Evolutionary conservation across 2,113 vertebrate genomes (phyloP).

Genomic region (Siniperca knerii): DNA sequence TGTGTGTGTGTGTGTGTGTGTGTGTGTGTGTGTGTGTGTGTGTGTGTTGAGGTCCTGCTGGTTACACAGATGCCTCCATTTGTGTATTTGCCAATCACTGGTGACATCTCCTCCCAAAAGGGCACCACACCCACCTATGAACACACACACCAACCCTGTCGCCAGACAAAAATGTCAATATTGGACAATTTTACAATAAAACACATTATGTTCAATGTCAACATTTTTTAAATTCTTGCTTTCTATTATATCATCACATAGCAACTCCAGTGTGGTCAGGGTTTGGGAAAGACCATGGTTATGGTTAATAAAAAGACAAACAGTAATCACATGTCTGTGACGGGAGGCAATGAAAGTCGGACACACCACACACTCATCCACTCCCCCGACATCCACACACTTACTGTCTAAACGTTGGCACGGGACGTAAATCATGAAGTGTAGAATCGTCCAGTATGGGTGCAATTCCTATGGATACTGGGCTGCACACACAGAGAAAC

Average conservation of each 20-base stretch:
- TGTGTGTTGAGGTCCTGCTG: conserved; percentile 38
- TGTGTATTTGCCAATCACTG: conserved; percentile 37
- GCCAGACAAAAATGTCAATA: neutral
- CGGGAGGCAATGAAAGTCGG: no score
- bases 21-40: conserved; percentile 10
- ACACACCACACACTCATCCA: no score
- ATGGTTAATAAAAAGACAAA: neutral
- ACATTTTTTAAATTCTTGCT: no score
- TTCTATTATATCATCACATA: no score
- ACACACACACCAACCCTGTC: neutral
- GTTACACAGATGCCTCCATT: conserved; percentile 54
- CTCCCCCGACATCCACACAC: no score
- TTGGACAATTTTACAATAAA: neutral
- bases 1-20: conserved; percentile 9
- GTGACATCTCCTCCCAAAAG: conserved; percentile 15
- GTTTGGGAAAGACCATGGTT: no score
- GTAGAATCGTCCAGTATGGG: no score
- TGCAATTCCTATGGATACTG: neutral
- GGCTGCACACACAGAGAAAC: neutral
- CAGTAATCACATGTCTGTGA: no score
- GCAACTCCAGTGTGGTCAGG: no score
- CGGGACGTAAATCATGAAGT: neutral
- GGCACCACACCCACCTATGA: conserved; percentile 11
- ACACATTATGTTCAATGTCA: no score
- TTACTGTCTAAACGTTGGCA: neutral